Evolutionary conservation across 2,797 vertebrate species (phyloP), one percentile per base, ranked within the genome.

Genomic region (Anomalospiza imberbis): DNA sequence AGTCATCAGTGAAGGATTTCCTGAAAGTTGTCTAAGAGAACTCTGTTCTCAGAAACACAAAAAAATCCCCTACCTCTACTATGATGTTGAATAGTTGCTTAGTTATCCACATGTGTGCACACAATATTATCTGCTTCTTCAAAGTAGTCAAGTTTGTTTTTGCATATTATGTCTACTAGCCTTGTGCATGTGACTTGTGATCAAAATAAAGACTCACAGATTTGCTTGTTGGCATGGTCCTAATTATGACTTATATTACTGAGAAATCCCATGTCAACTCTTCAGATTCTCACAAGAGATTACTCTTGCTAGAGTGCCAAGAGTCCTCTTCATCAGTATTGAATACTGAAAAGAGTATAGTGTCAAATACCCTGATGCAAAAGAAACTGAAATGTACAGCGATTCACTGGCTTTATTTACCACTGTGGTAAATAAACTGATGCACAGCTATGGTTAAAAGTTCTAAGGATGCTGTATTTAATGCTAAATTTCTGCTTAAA

Each of bases 261-360:
- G 34, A 53, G 60, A 85, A 40, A 79, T 67, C 26, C 24, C 12
- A 73, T 82, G 25, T 63, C 19, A 32, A 12, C 31, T 88, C 48
- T 87, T 76, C 2, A 19, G 65, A 47, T 81, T 89, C 31, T 90
- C 14, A 38, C 29, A 85, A 50, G 58, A 83, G 36, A 74, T 58
- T 72, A 34, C 53, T 71, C 31, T 79, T 82, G 29, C 24, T 84
- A 76, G 73, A 94, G 82, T 84, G n/a, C 44, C 38, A 68, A 36
- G 47, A 38, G 57, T 80, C 11, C 8, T 75, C 24, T 77, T 57
- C 82, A 65, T 89, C 32, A 29, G 32, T 82, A 55, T 10, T 38
- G 47, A 29, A 36, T 48, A 21, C 31, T 70, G 62, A 67, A 84
- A 87, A 42, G 38, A 61, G 2, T 42, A 4, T 28, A 17, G 17